Conservation (phyloP, 2,113 vertebrate genomes). For the Menura novaehollandiae region DNA sequence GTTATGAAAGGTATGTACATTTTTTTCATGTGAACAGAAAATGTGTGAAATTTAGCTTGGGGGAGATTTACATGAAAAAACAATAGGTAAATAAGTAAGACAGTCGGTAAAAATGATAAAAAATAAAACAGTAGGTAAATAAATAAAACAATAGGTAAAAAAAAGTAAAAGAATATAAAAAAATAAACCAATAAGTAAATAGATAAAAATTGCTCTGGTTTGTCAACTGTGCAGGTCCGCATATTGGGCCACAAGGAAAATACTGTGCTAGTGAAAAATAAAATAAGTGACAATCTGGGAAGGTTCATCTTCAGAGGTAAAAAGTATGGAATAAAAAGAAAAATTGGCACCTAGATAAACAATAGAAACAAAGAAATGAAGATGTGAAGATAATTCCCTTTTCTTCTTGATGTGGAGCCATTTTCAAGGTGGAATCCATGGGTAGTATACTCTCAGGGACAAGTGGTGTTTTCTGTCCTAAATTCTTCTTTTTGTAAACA, state of each 20-base stretch:
- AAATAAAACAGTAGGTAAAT: background rate
- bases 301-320: background rate
- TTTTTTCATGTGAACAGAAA: background rate
- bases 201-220: background rate
- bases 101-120: background rate
- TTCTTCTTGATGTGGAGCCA: background rate
- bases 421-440: background rate
- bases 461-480: background rate
- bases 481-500: conserved; percentile 1
- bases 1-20: background rate
- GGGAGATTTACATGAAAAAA: background rate
- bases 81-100: background rate
- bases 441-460: background rate
- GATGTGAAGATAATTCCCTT: background rate
- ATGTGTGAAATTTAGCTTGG: background rate
- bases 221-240: background rate
- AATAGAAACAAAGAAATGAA: background rate
- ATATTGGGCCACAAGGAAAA: background rate
- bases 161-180: background rate
- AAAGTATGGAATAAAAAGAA: background rate
- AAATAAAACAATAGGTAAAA: background rate
- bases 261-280: background rate
- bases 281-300: accelerated
- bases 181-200: background rate
- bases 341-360: background rate